Conservation (phyloP, 2,888 invertebrate genomes). For the Euspilapteryx auroguttella region DNA sequence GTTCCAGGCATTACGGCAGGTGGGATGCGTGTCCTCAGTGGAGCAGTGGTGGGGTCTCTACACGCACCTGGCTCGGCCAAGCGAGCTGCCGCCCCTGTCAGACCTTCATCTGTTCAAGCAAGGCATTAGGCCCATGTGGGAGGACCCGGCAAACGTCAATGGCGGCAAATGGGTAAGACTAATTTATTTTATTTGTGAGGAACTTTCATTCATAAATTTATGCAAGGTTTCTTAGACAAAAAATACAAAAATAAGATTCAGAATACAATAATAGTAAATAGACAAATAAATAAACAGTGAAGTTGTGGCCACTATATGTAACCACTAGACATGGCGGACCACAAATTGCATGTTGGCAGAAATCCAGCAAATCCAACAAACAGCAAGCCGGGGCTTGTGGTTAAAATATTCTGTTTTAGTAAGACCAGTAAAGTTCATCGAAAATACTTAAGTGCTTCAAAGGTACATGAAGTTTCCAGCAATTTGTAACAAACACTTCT, state of each 20-base stretch:
- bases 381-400: conserved; percentile 5
- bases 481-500: no score
- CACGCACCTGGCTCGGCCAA: conserved; percentile 87
- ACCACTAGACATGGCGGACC: no score
- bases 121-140: conserved; percentile 99
- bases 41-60: conserved; percentile 99
- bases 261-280: no score
- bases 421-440: no score
- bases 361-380: neutral
- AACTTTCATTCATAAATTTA: no score
- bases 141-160: conserved; percentile 93
- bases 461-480: no score
- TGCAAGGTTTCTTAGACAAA: no score
- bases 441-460: no score
- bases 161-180: conserved; percentile 94
- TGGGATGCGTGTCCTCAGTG: conserved; percentile 87
- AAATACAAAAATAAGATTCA: neutral
- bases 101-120: conserved; percentile 97
- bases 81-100: conserved; percentile 86
- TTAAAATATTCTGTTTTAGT: conserved; percentile 1
- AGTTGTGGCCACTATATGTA: no score
- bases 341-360: no score
- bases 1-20: conserved; percentile 83
- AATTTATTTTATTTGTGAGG: neutral
- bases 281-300: no score